Conservation (phyloP, 30 jellyfish, hydroid and myxozoan genomes). For the Aurelia coerulea region DNA sequence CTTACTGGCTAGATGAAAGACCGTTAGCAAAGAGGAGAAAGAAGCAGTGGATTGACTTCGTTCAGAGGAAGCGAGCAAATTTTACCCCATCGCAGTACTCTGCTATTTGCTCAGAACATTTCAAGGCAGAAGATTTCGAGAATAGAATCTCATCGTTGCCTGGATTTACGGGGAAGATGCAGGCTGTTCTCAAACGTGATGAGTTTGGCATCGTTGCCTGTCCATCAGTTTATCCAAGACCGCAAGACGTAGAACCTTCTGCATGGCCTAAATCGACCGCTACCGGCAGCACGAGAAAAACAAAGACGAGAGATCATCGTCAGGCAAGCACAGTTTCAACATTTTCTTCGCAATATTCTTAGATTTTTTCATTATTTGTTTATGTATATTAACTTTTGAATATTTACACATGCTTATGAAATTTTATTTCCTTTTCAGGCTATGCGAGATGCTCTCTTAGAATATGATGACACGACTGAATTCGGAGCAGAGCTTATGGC, state of each 20-base stretch:
- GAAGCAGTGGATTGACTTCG: slow-evolving; percentile 16
- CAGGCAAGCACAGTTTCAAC: slow-evolving; percentile 9
- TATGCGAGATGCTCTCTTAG: slow-evolving; percentile 14
- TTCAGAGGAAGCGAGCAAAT: slow-evolving; percentile 5
- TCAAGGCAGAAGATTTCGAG: slow-evolving; percentile 6
- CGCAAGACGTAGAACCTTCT: slow-evolving; percentile 14
- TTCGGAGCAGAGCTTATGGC: not conserved
- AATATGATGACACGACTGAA: not conserved
- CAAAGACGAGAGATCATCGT: slow-evolving; percentile 15
- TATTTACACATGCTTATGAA: not conserved
- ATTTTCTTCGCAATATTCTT: not conserved
- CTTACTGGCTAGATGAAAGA: slow-evolving; percentile 10
- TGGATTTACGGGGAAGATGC: slow-evolving; percentile 13
- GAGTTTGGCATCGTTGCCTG: slow-evolving; percentile 1
- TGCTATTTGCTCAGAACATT: slow-evolving; percentile 16
- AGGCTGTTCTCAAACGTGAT: slow-evolving; percentile 20
- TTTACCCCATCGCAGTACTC: slow-evolving; percentile 18
- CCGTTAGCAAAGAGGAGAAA: slow-evolving; percentile 22
- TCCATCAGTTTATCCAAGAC: not conserved
- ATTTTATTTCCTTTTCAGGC: not conserved
- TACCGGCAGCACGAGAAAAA: not conserved
- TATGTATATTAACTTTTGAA: not conserved
- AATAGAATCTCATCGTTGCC: slow-evolving; percentile 12
- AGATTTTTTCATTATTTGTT: not conserved
- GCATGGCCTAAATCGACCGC: slow-evolving; percentile 5